Evolutionary conservation across 2,888 invertebrate genomes (phyloP).

Genomic region (Oxyteleia sp.): DNA sequence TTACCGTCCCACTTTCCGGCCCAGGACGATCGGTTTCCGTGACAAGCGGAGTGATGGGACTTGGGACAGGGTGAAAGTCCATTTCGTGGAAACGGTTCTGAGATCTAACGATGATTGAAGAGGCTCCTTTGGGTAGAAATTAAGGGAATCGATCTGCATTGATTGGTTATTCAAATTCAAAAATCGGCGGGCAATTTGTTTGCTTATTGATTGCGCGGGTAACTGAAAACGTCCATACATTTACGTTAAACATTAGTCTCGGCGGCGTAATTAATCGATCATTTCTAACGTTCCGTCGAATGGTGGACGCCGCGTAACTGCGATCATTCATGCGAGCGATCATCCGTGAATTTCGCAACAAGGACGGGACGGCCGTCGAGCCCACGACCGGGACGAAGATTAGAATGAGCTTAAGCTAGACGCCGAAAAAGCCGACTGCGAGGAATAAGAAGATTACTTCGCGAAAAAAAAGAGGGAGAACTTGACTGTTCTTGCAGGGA

Average conservation of each 20-base stretch:
- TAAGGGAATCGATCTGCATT: conserved; percentile 4
- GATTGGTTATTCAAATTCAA: conserved; percentile 22
- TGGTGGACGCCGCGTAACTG: conserved; percentile 25
- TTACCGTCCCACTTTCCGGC: conserved; percentile 35
- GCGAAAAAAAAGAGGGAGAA: conserved; percentile 13
- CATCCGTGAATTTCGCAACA: conserved; percentile 65
- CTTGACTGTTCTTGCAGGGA: conserved; percentile 7
- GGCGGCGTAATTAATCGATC: conserved; percentile 55
- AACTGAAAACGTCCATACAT: conserved; percentile 41
- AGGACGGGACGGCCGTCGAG: conserved; percentile 32
- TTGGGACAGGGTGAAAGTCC: not conserved
- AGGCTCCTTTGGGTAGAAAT: conserved; percentile 7
- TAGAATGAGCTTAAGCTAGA: conserved; percentile 29
- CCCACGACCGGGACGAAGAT: conserved; percentile 26
- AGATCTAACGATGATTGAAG: conserved; percentile 33
- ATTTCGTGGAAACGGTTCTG: not conserved
- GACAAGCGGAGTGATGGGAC: too few species aligned
- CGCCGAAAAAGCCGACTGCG: conserved; percentile 35
- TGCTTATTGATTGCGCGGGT: conserved; percentile 31
- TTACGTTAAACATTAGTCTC: conserved; percentile 27
- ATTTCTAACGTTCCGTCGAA: conserved; percentile 41
- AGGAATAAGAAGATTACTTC: conserved; percentile 22
- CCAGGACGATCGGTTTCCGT: too few species aligned
- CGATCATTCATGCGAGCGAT: conserved; percentile 52
- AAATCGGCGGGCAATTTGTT: conserved; percentile 28